Conservation (phyloP, 53 echinoderm and acorn worm genomes). For the Apostichopus leukothele region DNA sequence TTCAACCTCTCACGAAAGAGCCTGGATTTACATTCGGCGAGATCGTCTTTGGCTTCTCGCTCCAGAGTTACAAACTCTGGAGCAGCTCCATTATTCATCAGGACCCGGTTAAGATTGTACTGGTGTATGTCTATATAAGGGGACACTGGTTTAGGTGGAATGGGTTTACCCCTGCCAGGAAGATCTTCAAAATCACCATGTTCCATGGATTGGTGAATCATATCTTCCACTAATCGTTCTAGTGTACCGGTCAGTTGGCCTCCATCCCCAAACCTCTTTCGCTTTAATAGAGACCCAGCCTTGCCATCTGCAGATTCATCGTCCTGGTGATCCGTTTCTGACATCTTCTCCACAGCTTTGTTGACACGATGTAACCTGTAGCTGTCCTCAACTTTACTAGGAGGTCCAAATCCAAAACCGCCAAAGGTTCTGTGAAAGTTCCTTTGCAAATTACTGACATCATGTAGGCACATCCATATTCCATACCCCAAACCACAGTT, state of each 20-base stretch:
- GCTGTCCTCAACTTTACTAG: not conserved
- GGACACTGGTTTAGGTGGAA: slow-evolving; percentile 60
- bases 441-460: not conserved
- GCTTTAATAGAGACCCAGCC: slow-evolving; percentile 44
- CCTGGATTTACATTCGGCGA: slow-evolving; percentile 52
- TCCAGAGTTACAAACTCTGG: slow-evolving; percentile 81
- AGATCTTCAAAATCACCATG: slow-evolving; percentile 83
- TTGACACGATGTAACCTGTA: slow-evolving; percentile 1
- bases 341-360: not conserved
- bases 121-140: slow-evolving; percentile 66
- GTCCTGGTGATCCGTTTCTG: slow-evolving; percentile 45
- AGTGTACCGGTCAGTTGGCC: slow-evolving; percentile 65
- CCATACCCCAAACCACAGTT: not conserved
- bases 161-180: slow-evolving; percentile 72
- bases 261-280: slow-evolving; percentile 59
- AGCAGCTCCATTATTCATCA: slow-evolving; percentile 78
- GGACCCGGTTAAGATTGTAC: slow-evolving; percentile 71
- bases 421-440: not conserved
- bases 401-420: not conserved
- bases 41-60: slow-evolving; percentile 55
- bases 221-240: slow-evolving; percentile 78
- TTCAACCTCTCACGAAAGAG: slow-evolving; percentile 68
- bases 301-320: slow-evolving; percentile 45
- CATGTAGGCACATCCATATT: not conserved
- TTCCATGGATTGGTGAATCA: slow-evolving; percentile 71